phyloP scores from a whole-genome alignment of 2,797 vertebrate genomes.

The Pangasius larnaudii region DNA sequence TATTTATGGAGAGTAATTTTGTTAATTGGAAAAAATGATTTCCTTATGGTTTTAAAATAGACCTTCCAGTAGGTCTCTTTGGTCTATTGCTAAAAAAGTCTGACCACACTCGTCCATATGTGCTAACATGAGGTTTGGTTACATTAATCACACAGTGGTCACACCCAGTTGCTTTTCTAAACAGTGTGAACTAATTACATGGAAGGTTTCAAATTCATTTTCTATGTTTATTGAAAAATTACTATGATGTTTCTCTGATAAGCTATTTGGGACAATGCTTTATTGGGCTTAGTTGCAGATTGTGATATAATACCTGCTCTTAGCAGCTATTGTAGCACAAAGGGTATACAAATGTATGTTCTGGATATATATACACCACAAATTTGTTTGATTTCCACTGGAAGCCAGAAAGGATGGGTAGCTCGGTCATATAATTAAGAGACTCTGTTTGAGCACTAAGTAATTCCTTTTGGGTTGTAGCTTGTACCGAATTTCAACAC shows the following conservation, averaged over 20 bases:
- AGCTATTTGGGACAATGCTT: slow-evolving; percentile 17
- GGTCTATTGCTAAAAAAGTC: slow-evolving; percentile 47
- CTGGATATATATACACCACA: neutral
- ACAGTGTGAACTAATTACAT: slow-evolving; percentile 54
- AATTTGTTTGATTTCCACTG: neutral
- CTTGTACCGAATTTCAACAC: neutral
- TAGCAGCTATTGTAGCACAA: slow-evolving; percentile 26
- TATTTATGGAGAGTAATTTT: slow-evolving; percentile 51
- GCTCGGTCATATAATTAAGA: neutral
- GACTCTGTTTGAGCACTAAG: slow-evolving; percentile 20
- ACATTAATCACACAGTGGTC: slow-evolving; percentile 48
- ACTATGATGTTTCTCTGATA: neutral
- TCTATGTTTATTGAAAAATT: neutral
- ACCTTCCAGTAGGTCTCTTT: slow-evolving; percentile 28
- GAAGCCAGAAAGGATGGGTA: neutral
- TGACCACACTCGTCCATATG: slow-evolving; percentile 50
- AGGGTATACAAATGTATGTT: slow-evolving; percentile 3
- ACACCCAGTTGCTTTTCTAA: slow-evolving; percentile 56
- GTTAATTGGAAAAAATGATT: slow-evolving; percentile 51
- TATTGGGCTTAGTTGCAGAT: slow-evolving; percentile 39
- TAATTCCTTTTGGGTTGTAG: slow-evolving; percentile 12
- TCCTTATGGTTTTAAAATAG: slow-evolving; percentile 51
- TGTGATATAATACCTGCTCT: slow-evolving; percentile 35
- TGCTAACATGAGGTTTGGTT: slow-evolving; percentile 50
- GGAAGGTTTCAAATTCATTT: slow-evolving; percentile 34